A percentile compares a stretch with the other conserved stretches of the same genome.
These are phyloP conservation scores for Lophius americanus DNA, from an alignment of 2,797 vertebrate species.

Conservation along the genomic window DNA sequence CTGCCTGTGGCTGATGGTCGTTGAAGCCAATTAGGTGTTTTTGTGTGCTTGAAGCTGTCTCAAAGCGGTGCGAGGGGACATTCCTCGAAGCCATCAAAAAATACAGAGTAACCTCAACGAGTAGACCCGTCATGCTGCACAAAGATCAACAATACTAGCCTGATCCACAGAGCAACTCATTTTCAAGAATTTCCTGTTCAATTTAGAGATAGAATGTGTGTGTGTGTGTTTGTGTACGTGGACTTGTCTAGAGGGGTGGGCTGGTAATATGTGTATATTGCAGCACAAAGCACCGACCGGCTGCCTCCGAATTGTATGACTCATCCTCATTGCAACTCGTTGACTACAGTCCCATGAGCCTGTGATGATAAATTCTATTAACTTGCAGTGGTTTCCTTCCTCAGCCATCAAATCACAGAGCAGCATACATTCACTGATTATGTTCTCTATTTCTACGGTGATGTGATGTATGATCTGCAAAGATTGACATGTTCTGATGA, in stretches of 20 bases:
- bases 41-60: constrained; percentile 41
- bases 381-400: constrained; percentile 64
- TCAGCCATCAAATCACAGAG: constrained; percentile 40
- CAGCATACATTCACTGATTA: constrained; percentile 25
- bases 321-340: constrained; percentile 68
- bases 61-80: constrained; percentile 24
- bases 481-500: constrained; percentile 50
- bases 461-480: constrained; percentile 25
- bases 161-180: constrained; percentile 33
- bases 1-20: constrained; percentile 47
- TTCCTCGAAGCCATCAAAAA: constrained; percentile 43
- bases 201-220: neutral
- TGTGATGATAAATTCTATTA: constrained; percentile 61
- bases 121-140: constrained; percentile 37
- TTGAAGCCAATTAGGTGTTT: constrained; percentile 67
- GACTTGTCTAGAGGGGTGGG: constrained; percentile 29
- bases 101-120: constrained; percentile 23
- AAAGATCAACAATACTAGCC: constrained; percentile 58
- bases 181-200: constrained; percentile 25
- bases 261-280: constrained; percentile 63
- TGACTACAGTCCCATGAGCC: constrained; percentile 58
- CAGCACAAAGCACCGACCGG: constrained; percentile 60
- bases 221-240: constrained; percentile 17
- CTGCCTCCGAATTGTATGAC: constrained; percentile 70
- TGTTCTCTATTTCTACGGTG: constrained; percentile 10